Base-by-base conservation (phyloP, 2,113 vertebrate species). In the Clarias macrocephalus region DNA sequence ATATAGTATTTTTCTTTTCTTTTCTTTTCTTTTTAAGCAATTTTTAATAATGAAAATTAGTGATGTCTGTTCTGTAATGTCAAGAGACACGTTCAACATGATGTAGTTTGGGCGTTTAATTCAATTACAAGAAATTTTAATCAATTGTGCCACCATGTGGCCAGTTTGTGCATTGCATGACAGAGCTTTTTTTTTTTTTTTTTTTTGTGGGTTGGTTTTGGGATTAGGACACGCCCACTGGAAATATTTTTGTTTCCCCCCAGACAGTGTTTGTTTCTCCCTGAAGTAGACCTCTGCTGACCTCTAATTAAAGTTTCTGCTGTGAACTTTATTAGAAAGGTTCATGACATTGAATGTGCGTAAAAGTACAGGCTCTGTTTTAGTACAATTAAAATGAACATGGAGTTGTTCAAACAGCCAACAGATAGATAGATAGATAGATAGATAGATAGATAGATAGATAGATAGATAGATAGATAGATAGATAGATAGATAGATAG, bases 91-190 rank as follows among this genome's bases (percentile, higher is more conserved):
- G 75, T 28, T 77, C 28, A 79, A 18, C 28, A 33, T 80, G 56
- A 80, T 60, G 77, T 33, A 62, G 57, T n/a, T 9, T 75, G 68
- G 83, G 68, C 70, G 83, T 75, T 72, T 19, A n/a, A 33, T 0
- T n/a, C n/a, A 25, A 21, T 70, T 3, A 37, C 15, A 28, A n/a
- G 18, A 59, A 57, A 75, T 75, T 21, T 85, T 23, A 75, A 6
- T 9, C 33, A 75, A 57, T 85, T 21, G 56, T 70, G 33, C 25
- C 83, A 42, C 23, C 83, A 48, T 59, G 54, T 75, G 83, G 33
- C 57, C 4, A 0, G 1, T 16, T 59, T 75, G 21, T 25, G 70
- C 48, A 85, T 60, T 85, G 70, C 68, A 73, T 1, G 8, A 16
- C 42, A 8, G 4, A 7, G 23, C 3, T 13, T 13, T 48, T 48